phyloP scores from a whole-genome alignment of 2,113 vertebrate species.

The Diphyllodes magnificus region DNA sequence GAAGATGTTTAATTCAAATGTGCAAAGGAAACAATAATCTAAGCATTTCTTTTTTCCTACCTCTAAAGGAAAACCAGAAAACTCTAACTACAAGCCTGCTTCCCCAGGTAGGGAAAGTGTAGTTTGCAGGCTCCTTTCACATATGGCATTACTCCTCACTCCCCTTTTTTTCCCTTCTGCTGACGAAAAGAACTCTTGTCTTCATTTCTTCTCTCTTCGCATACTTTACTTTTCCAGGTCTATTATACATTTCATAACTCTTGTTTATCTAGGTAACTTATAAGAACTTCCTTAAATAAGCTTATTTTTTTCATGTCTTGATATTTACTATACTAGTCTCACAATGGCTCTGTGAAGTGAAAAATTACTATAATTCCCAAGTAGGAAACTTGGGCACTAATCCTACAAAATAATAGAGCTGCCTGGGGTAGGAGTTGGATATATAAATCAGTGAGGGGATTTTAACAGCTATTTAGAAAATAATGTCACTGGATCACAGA shows the following conservation, averaged over 20 bases:
- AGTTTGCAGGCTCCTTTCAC: background rate
- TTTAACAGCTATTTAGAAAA: background rate
- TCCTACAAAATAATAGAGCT: background rate
- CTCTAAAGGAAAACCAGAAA: background rate
- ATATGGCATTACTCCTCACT: background rate
- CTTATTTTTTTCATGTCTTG: background rate
- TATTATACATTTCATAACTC: background rate
- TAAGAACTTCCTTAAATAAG: background rate
- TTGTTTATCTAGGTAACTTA: background rate
- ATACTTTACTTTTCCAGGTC: background rate
- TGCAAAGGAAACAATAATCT: background rate
- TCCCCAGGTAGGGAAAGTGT: background rate
- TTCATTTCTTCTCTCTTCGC: background rate
- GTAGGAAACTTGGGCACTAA: background rate
- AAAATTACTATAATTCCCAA: background rate
- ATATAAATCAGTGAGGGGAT: background rate
- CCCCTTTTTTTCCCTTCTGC: rapidly evolving
- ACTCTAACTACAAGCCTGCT: background rate
- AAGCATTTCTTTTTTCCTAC: background rate
- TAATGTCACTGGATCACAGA: background rate
- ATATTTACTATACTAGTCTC: background rate
- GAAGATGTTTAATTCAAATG: background rate
- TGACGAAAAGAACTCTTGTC: background rate
- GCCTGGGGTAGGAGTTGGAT: background rate
- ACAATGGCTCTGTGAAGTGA: background rate